Evolutionary conservation across 2,113 vertebrate species (phyloP).

Genomic region (Zootoca vivipara): DNA sequence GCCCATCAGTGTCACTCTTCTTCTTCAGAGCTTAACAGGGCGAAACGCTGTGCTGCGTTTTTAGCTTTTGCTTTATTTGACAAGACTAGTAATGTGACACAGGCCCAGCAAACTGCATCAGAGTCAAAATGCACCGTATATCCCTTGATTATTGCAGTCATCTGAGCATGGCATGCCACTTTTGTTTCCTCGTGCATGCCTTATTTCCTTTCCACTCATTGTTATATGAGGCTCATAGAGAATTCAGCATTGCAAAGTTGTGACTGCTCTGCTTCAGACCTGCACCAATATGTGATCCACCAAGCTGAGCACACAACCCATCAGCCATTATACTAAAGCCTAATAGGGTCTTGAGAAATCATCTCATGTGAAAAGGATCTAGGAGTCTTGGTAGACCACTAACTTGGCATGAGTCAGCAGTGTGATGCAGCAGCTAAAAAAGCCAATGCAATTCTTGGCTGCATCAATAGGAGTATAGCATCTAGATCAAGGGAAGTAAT

Average conservation of each 20-base stretch:
- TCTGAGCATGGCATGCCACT: not conserved
- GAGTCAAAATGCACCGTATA: fast-evolving
- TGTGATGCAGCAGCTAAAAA: too few relatives aligned
- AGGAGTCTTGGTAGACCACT: too few relatives aligned
- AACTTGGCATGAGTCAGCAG: too few relatives aligned
- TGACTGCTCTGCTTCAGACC: not conserved
- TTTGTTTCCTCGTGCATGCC: not conserved
- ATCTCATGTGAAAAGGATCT: too few relatives aligned
- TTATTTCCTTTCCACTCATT: not conserved
- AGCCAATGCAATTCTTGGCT: too few relatives aligned
- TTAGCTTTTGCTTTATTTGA: slow-evolving; percentile 9
- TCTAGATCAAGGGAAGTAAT: too few relatives aligned
- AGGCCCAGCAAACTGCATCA: not conserved
- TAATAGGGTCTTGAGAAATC: not conserved
- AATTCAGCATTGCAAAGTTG: not conserved
- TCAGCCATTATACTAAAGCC: not conserved
- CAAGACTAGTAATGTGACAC: not conserved
- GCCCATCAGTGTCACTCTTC: not conserved
- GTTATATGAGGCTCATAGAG: fast-evolving
- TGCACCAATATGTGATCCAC: not conserved
- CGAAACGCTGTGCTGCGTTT: not conserved
- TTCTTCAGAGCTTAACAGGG: not conserved
- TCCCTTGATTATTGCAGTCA: not conserved
- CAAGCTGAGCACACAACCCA: not conserved
- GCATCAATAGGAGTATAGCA: too few relatives aligned